phyloP scores from a whole-genome alignment of 1,140 invertebrate genomes.

The Orchestia grillus region DNA sequence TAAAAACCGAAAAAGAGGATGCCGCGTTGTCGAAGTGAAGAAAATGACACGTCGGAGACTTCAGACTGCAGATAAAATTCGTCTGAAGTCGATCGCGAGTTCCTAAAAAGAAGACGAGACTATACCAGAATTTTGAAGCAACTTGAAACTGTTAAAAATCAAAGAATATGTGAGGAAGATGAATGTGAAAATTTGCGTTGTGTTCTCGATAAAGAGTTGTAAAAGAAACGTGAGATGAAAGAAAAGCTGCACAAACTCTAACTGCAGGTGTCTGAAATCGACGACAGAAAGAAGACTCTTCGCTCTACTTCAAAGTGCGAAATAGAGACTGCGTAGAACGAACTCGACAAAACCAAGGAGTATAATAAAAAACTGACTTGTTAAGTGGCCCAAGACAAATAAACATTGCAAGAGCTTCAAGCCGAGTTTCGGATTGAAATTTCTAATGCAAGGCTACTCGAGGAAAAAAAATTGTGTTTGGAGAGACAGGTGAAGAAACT shows the following conservation, averaged over 20 bases:
- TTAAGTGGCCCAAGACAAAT: not conserved
- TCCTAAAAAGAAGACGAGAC: slow-evolving; percentile 1
- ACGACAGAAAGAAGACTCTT: not conserved
- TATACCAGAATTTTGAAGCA: slow-evolving; percentile 32
- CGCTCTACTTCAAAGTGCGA: not conserved
- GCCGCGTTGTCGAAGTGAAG: not conserved
- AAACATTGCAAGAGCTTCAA: slow-evolving; percentile 6
- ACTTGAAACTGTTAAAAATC: not conserved
- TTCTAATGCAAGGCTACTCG: slow-evolving; percentile 1
- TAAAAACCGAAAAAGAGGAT: not conserved
- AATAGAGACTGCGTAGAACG: not conserved
- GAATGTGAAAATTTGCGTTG: slow-evolving; percentile 27
- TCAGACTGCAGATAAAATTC: not conserved
- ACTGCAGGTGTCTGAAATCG: not conserved
- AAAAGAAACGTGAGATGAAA: slow-evolving; percentile 28
- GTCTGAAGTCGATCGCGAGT: slow-evolving; percentile 16
- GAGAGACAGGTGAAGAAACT: slow-evolving; percentile 11
- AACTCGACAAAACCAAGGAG: not conserved
- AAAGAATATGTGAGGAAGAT: slow-evolving; percentile 24
- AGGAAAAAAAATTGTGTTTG: not conserved
- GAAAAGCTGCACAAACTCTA: not conserved
- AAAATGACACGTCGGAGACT: not conserved
- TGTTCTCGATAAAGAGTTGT: not conserved
- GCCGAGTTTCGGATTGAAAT: slow-evolving; percentile 31
- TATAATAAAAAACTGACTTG: slow-evolving; percentile 25